phyloP scores from a whole-genome alignment of 2,797 vertebrate species.

The Sarcoramphus papa region DNA sequence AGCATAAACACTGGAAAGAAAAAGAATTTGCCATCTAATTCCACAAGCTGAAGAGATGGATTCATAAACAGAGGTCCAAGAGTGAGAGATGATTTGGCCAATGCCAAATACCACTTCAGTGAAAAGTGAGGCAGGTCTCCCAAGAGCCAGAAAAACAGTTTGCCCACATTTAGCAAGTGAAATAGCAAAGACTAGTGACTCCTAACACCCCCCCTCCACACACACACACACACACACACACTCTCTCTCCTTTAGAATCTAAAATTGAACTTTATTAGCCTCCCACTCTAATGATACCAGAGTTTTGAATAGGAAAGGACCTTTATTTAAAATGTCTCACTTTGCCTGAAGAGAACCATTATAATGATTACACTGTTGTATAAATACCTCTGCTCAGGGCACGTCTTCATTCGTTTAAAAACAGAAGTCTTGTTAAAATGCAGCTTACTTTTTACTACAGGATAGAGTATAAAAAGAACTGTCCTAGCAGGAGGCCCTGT shows the following conservation, averaged over 20 bases:
- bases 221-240: neutral
- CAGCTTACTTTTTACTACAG: neutral
- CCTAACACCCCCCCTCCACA: neutral
- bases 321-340: neutral
- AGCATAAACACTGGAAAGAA: neutral
- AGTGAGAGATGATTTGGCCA: neutral
- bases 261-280: neutral
- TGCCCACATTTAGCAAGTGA: neutral
- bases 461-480: neutral
- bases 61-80: neutral
- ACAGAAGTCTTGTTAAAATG: neutral
- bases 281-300: neutral
- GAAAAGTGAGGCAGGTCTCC: neutral
- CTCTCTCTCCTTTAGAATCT: neutral
- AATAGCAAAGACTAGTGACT: neutral
- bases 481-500: neutral
- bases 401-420: neutral
- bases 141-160: neutral
- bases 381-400: neutral
- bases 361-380: neutral
- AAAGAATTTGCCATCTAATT: neutral
- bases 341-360: neutral
- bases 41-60: neutral
- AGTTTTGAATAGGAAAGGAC: neutral
- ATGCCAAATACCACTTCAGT: neutral